Percentiles rank a stretch among this genome's conserved stretches.
These are phyloP conservation scores for Epinephelus moara DNA, from an alignment of 2,113 vertebrate genomes.

Conservation along the genomic window DNA sequence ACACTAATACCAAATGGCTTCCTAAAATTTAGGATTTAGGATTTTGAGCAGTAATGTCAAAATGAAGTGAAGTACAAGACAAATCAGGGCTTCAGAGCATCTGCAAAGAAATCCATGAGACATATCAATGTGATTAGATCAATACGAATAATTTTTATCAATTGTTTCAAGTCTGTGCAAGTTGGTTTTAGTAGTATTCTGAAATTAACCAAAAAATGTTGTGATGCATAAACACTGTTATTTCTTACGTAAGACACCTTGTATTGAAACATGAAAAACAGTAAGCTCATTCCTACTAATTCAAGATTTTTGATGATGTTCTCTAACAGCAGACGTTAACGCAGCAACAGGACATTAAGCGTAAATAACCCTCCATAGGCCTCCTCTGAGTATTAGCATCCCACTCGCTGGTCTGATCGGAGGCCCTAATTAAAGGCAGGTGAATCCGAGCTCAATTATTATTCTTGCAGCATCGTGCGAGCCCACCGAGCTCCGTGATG, in stretches of 20 bases:
- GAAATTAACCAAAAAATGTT: neutral
- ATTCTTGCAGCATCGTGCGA: constrained; percentile 78
- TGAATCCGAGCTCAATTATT: constrained; percentile 84
- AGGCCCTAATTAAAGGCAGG: constrained; percentile 84
- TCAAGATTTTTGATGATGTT: constrained; percentile 36
- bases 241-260: neutral
- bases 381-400: constrained; percentile 68
- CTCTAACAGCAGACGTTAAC: constrained; percentile 13
- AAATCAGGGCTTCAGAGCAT: neutral
- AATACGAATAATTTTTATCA: neutral
- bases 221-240: neutral
- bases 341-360: constrained; percentile 68
- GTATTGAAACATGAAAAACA: constrained; percentile 49
- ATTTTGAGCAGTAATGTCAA: neutral
- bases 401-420: constrained; percentile 73
- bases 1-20: neutral
- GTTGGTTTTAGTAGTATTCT: neutral
- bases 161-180: neutral
- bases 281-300: constrained; percentile 12
- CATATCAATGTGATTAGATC: neutral
- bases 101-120: no score
- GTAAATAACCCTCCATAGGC: constrained; percentile 70
- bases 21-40: neutral
- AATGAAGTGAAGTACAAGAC: neutral
- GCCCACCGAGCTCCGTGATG: constrained; percentile 78